Evolutionary conservation across 53 echinoderm and acorn worm species (phyloP).

Genomic region (Paelopatides confundens): DNA sequence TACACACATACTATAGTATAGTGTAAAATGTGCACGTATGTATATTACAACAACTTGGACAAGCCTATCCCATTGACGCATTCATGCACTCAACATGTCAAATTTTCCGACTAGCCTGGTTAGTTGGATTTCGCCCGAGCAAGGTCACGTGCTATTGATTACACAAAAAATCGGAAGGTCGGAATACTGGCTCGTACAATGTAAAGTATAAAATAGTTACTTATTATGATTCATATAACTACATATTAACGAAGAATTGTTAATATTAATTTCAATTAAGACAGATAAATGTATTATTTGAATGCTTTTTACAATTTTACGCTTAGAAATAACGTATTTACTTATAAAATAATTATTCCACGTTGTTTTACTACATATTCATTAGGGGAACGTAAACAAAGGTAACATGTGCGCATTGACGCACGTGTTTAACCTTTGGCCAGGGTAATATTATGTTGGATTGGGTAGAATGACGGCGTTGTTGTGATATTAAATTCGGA

Average conservation of each 20-base stretch:
- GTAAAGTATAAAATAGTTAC: not conserved
- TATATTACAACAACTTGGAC: too few relatives aligned
- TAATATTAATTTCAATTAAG: too few relatives aligned
- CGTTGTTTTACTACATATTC: not conserved
- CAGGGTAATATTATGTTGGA: constrained; percentile 8
- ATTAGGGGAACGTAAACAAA: constrained; percentile 32
- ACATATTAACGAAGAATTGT: too few relatives aligned
- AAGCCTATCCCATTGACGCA: too few relatives aligned
- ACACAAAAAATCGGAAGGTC: not conserved
- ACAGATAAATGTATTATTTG: too few relatives aligned
- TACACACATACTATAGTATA: too few relatives aligned
- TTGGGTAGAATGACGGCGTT: too few relatives aligned
- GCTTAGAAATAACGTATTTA: too few relatives aligned
- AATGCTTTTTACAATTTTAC: too few relatives aligned
- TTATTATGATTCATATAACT: not conserved
- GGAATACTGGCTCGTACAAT: not conserved
- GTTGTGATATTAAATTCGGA: too few relatives aligned
- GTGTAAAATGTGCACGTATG: too few relatives aligned
- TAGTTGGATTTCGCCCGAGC: not conserved
- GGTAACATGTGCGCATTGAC: not conserved
- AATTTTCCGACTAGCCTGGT: constrained; percentile 22
- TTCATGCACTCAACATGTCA: not conserved
- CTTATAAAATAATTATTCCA: too few relatives aligned
- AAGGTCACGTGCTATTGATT: constrained; percentile 42
- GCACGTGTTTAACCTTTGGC: constrained; percentile 32